Evolutionary conservation across 2,797 vertebrate species (phyloP).

Genomic region (Sus cebifrons): DNA sequence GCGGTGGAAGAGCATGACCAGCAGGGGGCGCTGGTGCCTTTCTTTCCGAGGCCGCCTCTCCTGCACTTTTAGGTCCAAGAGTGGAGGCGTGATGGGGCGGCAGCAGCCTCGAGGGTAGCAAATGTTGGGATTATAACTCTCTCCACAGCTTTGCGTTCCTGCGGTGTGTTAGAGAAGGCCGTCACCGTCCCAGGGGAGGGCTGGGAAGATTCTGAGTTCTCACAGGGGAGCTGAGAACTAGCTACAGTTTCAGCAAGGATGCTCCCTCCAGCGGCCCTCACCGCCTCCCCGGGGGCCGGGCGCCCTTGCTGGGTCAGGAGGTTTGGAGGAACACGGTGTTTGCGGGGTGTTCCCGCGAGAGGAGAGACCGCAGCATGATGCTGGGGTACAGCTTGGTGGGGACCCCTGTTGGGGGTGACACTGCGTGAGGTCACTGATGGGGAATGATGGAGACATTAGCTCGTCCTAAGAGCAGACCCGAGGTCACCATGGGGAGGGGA

Average conservation of each 20-base stretch:
- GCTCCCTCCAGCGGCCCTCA: neutral
- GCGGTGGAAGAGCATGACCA: neutral
- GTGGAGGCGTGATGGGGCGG: rapidly evolving
- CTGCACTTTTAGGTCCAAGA: rapidly evolving
- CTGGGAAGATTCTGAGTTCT: neutral
- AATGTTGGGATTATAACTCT: rapidly evolving
- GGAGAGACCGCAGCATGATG: neutral
- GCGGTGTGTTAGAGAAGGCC: rapidly evolving
- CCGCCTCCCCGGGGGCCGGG: rapidly evolving
- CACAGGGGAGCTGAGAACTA: neutral
- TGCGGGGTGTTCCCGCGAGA: rapidly evolving
- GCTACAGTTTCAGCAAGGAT: no score
- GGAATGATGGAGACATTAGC: neutral
- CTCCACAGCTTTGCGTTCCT: rapidly evolving
- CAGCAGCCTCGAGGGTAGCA: no score
- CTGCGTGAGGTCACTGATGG: neutral
- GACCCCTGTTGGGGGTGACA: neutral
- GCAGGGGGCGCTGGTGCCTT: neutral
- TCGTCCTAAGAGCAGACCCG: neutral
- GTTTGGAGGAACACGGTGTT: neutral
- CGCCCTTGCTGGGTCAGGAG: neutral
- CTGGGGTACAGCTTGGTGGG: neutral
- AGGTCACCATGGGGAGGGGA: rapidly evolving
- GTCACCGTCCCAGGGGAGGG: no score
- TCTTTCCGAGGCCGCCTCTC: neutral